phyloP scores from a whole-genome alignment of 2,797 vertebrate species.

The Pantherophis alleghaniensis region DNA sequence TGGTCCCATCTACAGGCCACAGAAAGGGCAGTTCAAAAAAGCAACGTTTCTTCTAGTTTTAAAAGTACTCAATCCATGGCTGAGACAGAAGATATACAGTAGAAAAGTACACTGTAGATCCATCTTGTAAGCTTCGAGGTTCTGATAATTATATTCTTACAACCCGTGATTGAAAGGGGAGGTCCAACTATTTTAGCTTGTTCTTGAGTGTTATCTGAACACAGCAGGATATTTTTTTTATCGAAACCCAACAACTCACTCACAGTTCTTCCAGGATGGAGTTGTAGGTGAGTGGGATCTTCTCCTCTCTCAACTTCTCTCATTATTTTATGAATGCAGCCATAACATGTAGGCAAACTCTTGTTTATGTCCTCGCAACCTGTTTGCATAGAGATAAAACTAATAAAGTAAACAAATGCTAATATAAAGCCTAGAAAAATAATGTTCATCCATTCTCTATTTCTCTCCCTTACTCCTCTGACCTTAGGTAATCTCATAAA shows the following conservation, averaged over 20 bases:
- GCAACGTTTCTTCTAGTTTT: neutral
- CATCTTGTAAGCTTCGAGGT: neutral
- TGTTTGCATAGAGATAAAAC: no score
- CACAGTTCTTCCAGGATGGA: neutral
- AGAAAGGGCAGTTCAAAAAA: neutral
- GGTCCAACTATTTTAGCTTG: neutral
- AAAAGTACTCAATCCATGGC: neutral
- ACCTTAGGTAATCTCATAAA: constrained; percentile 16
- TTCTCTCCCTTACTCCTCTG: constrained; percentile 24
- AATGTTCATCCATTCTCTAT: neutral
- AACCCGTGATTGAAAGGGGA: neutral
- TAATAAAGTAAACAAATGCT: neutral
- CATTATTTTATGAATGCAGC: neutral
- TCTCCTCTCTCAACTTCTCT: neutral
- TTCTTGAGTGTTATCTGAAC: neutral
- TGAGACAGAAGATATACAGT: neutral
- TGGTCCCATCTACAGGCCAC: neutral
- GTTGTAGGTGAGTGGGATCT: neutral
- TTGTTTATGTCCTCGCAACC: neutral
- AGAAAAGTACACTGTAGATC: neutral
- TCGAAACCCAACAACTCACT: neutral
- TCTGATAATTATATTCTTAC: neutral
- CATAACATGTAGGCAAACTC: neutral
- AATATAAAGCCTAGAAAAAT: neutral
- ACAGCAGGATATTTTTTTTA: neutral